Base-by-base conservation (phyloP, 2,113 vertebrate species). In the Pygoscelis antarcticus region DNA sequence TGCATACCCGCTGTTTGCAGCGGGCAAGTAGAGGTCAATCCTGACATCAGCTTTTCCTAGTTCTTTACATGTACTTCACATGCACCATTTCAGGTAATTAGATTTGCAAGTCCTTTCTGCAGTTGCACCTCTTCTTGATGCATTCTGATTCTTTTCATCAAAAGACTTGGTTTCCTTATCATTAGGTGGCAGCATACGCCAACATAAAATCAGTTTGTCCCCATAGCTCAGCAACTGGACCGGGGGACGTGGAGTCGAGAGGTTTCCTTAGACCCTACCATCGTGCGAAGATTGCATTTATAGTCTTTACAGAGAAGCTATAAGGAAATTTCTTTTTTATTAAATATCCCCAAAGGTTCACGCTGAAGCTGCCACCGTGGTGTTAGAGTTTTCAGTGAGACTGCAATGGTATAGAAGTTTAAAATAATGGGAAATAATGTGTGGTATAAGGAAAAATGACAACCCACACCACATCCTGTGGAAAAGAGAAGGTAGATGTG, bases 101-200 rank as follows among this genome's bases (percentile, higher is more conserved):
- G 10, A 29, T 49, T 29, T 49, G 19, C 19, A 36, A 40, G 22
- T 29, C 21, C 27, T 13, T 16, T 7, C 49, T 38, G 60, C 44
- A 25, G 29, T 1, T 74, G 36, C 7, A 4, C 9, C 7, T 19
- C 29, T 36, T 49, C 40, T 40, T n/a, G 22, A 47, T n/a, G 34
- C 36, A 21, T 36, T 82, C 25, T 16, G 60, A 30, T 6, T 16
- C 3, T 6, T n/a, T 34, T 26, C 0, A 1, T 19, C 66, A 21
- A 40, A 83, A 65, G 7, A 15, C 16, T 16, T 44, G 69, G 22
- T 16, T 96, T 80, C 57, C 2, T 0, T 15, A 26, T 80, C 91
- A 46, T 92, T 89, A 93, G 91, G 55, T 92, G 93, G 87, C 91
- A 97, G 94, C 95, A 95, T 22, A 20, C 29, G 65, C 74, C 62